Evolutionary conservation across 2,113 vertebrate genomes (phyloP), one percentile per base, ranked within the genome.

Genomic region (Scatophagus argus): DNA sequence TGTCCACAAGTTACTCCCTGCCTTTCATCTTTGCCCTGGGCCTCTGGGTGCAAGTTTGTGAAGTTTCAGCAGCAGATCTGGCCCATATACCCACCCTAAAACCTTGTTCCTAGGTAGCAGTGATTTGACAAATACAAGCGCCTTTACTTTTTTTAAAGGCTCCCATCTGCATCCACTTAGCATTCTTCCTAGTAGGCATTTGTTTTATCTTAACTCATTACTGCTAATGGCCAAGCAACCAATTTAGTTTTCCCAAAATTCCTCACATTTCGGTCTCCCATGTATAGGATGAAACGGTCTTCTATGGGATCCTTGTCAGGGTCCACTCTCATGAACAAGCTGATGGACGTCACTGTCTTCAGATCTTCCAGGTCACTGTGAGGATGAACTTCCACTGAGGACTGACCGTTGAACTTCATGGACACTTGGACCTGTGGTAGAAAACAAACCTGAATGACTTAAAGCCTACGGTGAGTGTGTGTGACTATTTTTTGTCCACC

Each of bases 351-450:
- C 89, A 97, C 96, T 19, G 97, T 93, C 86, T 97, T 98, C 73
- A 99, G 89, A 51, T 98, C 97, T 21, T 98, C 96, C 71, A 96
- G 36, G 1, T 93, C 96, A 63, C 94, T 87, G 87, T 95, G 97
- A 41, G 97, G 95, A 72, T 97, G 95, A 62, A 99, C 94, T 91
- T 98, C 95, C 27, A 99, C 97, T 1, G 96, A 95, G 1, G 98
- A 97, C 73, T 96, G 95, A 9, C 98, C 97, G 46, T 96, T 95
- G 87, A 99, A 99, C 92, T 94, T 97, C 97, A 99, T 98, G 25
- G 98, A 99, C 49, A 99, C 97, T 91, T 99, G 98, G 81, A 98
- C 95, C 98, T 99, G 87, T 31, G 21, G 19, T 1, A 51, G 36
- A 88, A 68, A 61, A 44, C 5, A 64, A 68, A 51, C 4, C 43